Evolutionary conservation across 2,797 vertebrate species (phyloP).

Genomic region (Anguilla megastoma): DNA sequence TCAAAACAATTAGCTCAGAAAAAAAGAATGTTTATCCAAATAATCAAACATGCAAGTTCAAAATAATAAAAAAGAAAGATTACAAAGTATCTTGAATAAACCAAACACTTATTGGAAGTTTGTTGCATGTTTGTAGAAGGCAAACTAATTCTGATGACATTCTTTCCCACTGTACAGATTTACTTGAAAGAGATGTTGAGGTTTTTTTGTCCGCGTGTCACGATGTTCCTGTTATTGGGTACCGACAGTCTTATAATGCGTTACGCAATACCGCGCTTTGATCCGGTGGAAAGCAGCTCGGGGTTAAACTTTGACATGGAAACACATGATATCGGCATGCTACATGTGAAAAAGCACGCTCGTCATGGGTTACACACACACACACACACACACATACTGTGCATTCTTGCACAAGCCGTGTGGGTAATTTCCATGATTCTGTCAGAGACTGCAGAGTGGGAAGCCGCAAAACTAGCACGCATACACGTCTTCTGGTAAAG

Average conservation of each 20-base stretch:
- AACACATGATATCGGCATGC: not conserved
- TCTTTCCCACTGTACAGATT: not conserved
- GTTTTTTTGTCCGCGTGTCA: not conserved
- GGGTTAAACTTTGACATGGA: not conserved
- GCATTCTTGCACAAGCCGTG: not conserved
- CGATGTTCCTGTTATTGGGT: not conserved
- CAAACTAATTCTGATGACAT: not conserved
- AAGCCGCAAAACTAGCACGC: not conserved
- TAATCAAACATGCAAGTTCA: not conserved
- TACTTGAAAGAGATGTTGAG: not conserved
- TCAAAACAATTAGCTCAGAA: not conserved
- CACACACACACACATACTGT: not conserved
- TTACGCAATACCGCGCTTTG: not conserved
- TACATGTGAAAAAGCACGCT: not conserved
- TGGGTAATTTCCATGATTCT: not conserved
- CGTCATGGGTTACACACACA: not conserved
- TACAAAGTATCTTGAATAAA: not conserved
- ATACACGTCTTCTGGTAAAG: not conserved
- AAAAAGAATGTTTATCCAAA: constrained; percentile 23
- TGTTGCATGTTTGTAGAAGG: not conserved
- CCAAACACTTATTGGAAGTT: not conserved
- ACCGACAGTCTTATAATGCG: not conserved
- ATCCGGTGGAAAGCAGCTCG: not conserved
- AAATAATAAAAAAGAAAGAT: not conserved
- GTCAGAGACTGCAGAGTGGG: not conserved